phyloP scores from a whole-genome alignment of 2,113 vertebrate species.

The Cepphus grylle region DNA sequence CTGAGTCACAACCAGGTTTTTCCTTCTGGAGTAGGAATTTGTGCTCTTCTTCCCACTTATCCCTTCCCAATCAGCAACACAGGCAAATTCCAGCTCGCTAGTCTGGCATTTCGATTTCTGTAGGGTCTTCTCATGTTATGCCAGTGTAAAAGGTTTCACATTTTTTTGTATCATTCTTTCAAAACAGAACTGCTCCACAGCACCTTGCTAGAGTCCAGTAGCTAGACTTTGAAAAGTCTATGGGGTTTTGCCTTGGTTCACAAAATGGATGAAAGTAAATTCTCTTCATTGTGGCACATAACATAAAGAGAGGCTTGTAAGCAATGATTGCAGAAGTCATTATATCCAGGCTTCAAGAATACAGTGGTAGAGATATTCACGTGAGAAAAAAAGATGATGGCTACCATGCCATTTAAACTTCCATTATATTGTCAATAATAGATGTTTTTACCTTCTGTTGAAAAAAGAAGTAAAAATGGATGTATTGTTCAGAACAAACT shows the following conservation, averaged over 20 bases:
- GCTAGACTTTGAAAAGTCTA: neutral
- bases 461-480: neutral
- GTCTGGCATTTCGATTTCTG: slow-evolving; percentile 36
- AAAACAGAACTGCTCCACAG: neutral
- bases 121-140: slow-evolving; percentile 8
- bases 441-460: neutral
- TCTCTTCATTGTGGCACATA: neutral
- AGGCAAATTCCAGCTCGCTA: slow-evolving; percentile 1
- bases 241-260: neutral
- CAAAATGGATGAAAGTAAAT: neutral
- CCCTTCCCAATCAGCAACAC: slow-evolving; percentile 32
- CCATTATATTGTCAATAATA: neutral
- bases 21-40: slow-evolving; percentile 66
- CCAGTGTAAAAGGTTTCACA: neutral
- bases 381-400: neutral
- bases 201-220: neutral
- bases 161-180: slow-evolving; percentile 27
- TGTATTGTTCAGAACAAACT: neutral
- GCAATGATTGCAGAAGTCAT: neutral
- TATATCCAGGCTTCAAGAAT: neutral
- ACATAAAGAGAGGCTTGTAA: neutral
- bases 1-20: slow-evolving; percentile 71
- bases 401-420: neutral
- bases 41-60: slow-evolving; percentile 46
- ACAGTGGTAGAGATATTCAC: neutral